Conservation (phyloP, 2,797 vertebrate species). For the Falco rusticolus region DNA sequence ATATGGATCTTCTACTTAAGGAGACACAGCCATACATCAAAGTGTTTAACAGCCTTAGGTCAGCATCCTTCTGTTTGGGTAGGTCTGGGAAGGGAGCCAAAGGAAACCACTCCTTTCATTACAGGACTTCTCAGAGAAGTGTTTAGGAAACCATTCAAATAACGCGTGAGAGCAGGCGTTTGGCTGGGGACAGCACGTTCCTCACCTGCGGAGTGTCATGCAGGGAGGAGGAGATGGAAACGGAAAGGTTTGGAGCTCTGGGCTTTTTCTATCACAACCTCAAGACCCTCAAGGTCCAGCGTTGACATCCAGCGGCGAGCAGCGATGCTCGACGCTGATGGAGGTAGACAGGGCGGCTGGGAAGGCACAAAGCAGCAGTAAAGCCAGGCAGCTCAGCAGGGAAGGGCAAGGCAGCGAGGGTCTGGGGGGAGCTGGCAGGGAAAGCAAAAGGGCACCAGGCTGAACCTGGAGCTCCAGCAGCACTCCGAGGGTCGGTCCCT, state of each 20-base stretch:
- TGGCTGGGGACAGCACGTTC: neutral
- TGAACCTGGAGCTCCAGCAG: neutral
- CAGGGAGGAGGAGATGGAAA: neutral
- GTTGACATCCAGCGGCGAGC: neutral
- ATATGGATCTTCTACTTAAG: conserved; percentile 41
- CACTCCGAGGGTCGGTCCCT: fast-evolving
- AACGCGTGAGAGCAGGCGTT: neutral
- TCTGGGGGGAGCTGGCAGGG: neutral
- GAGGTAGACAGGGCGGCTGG: neutral
- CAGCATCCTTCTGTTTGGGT: conserved; percentile 45
- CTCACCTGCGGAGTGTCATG: neutral
- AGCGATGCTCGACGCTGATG: neutral
- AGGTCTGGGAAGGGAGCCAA: conserved; percentile 59
- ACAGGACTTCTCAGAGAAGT: neutral
- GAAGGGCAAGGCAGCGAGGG: neutral
- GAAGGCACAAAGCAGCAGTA: neutral
- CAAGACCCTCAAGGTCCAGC: neutral
- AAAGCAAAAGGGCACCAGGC: neutral
- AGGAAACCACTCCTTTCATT: neutral
- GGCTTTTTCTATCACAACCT: neutral
- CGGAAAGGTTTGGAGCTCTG: neutral
- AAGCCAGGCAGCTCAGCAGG: fast-evolving
- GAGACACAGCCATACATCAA: conserved; percentile 32
- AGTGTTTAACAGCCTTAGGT: conserved; percentile 40
- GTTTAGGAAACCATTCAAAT: neutral